Conservation (phyloP, 2,113 vertebrate genomes). For the Dicrurus megarhynchus region DNA sequence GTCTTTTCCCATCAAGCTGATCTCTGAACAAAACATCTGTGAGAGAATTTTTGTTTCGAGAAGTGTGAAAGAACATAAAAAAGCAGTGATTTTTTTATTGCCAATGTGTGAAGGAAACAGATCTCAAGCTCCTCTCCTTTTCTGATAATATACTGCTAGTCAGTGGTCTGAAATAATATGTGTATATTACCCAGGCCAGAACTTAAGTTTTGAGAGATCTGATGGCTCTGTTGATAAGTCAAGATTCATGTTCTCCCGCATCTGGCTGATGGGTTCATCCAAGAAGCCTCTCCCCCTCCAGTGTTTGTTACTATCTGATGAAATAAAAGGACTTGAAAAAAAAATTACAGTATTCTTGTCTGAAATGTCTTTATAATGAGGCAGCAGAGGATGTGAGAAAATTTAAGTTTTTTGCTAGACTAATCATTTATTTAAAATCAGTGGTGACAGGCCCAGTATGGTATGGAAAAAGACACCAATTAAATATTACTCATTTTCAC, state of each 20-base stretch:
- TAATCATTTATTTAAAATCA: neutral
- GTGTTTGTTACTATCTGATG: neutral
- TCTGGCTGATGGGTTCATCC: neutral
- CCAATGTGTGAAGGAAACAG: neutral
- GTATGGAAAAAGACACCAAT: neutral
- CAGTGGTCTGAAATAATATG: neutral
- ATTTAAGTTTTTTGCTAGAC: neutral
- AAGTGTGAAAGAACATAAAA: neutral
- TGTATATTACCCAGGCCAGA: neutral
- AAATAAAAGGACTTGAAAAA: neutral
- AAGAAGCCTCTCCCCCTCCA: neutral
- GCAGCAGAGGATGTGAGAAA: neutral
- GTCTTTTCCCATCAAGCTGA: neutral
- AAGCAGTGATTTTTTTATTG: neutral
- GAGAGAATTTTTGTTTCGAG: neutral
- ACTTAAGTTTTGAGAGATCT: neutral
- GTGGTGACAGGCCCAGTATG: neutral
- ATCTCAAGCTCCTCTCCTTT: neutral
- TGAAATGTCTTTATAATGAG: neutral
- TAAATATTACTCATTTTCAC: neutral
- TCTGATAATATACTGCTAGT: neutral
- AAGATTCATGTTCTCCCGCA: neutral
- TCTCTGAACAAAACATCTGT: neutral
- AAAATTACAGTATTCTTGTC: neutral
- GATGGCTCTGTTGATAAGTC: neutral